Evolutionary conservation across 2,888 invertebrate genomes (phyloP), one percentile per base, ranked within the genome.

Genomic region (Falcaria lacertinaria): DNA sequence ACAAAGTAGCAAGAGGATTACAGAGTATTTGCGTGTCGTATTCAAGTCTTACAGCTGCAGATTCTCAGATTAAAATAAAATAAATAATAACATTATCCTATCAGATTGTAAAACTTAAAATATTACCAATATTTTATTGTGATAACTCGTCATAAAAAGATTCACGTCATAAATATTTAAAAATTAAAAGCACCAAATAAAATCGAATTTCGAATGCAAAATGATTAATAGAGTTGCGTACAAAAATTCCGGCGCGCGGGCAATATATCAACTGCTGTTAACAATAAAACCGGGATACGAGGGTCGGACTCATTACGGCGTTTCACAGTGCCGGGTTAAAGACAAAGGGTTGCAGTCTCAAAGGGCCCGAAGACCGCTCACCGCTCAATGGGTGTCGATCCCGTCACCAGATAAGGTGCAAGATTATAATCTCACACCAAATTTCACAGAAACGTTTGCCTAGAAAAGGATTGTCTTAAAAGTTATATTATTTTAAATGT

Each of bases 371-470:
- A 42, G 62, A 50, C 54, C 61, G 60, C 64, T 64, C 57, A 54
- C 48, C 60, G 57, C 59, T 73, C 70, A 77, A 80, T 79, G 72
- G 70, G 71, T 78, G 77, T 81, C 70, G 80, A 86, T 80, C 76
- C 68, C 59, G 60, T 64, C 66, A 64, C 67, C 63, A 69, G 83
- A 84, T 86, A 85, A 76, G 53, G 48, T 60, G 54, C 45, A 54
- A 62, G 85, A 84, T 86, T 78, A 56, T 39, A 57, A 83, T 85
- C 86, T 78, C 83, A 83, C 83, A 83, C 86, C 85, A 82, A 86
- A 85, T 80, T 83, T 86, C 81, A 86, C 81, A 80, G 85, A 83
- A 82, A 65, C 69, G 28, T 11, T 28, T n/a, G n/a, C n/a, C n/a
- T n/a, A n/a, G n/a, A n/a, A n/a, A n/a, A n/a, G n/a, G n/a, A n/a